Evolutionary conservation across 2,888 invertebrate genomes (phyloP), one percentile per base, ranked within the genome.

Genomic region (Aphelenchoides bicaudatus): DNA sequence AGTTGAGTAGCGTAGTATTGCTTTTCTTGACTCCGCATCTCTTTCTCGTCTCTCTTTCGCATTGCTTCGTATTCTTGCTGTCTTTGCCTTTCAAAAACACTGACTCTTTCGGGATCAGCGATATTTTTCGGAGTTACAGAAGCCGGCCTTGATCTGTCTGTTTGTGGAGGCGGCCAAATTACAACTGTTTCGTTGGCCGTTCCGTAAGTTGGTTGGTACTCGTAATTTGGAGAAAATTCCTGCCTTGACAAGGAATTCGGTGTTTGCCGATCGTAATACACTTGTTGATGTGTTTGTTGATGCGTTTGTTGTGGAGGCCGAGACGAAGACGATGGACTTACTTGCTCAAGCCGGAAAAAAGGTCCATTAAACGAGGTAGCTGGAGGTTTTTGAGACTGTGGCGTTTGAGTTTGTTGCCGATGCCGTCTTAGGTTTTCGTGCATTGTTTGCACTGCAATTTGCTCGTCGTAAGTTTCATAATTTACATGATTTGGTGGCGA

Each of bases 281-380:
- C 8, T 10, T 10, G 31, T 1, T 65, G 49, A 52, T 55, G 43
- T 3, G 56, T 29, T 28, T 70, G 62, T 16, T 62, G 55, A n/a
- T 39, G 31, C 31, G 37, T 38, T 61, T 47, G 62, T 3, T 58
- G 52, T 19, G 48, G 57, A 21, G 49, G 63, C 1, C 47, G 54
- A 25, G 58, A 49, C 5, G 29, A n/a, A 8, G 49, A 16, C 6
- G 16, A 19, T 31, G 48, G 53, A 25, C 57, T 34, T 8, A 77
- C 67, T 55, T 78, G 73, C 43, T 76, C 74, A 13, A 77, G 52
- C 37, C 68, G 63, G 62, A 77, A 77, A 61, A 77, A 77, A n/a
- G 77, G 77, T 0, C 77, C 77, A 50, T 78, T 74, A 65, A 78
- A 78, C n/a, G 65, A 69, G 23, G 60, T 56, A 16, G 56, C 39